phyloP scores from a whole-genome alignment of 2,888 invertebrate species.

The Heteropelma amictum region DNA sequence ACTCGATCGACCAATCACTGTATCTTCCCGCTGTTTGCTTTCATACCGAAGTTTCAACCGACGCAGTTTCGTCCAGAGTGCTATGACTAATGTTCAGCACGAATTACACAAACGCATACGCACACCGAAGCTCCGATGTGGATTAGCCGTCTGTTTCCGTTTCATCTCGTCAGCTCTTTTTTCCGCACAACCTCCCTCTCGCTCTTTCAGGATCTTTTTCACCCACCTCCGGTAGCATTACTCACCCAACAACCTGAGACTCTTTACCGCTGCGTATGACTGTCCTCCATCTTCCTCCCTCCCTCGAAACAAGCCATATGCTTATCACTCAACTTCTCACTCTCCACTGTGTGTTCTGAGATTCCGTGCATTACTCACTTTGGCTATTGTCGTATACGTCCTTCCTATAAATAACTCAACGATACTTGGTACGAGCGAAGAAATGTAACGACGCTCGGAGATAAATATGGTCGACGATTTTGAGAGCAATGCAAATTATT shows the following conservation, averaged over 20 bases:
- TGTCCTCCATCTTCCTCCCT: neutral
- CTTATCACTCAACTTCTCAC: constrained; percentile 14
- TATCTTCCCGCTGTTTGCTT: neutral
- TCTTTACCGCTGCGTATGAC: constrained; percentile 9
- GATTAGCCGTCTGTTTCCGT: constrained; percentile 7
- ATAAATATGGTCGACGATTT: too few relatives aligned
- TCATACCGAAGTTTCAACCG: constrained; percentile 10
- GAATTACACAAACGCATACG: too few relatives aligned
- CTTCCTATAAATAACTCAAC: neutral
- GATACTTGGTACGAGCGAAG: neutral
- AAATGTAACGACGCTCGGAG: too few relatives aligned
- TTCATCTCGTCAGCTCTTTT: constrained; percentile 25
- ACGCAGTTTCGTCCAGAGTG: constrained; percentile 36
- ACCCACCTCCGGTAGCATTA: constrained; percentile 22
- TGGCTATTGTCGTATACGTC: constrained; percentile 12
- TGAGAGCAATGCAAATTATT: too few relatives aligned
- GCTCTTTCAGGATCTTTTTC: constrained; percentile 17
- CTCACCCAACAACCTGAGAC: constrained; percentile 38
- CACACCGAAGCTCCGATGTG: constrained; percentile 18
- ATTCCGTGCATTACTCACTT: constrained; percentile 25
- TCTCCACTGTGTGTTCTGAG: constrained; percentile 21
- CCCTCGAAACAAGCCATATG: neutral
- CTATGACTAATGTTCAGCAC: constrained; percentile 45
- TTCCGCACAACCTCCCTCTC: neutral
- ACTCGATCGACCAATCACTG: neutral